Evolutionary conservation across 2,888 invertebrate species (phyloP).

Genomic region (Punctoribates punctum): DNA sequence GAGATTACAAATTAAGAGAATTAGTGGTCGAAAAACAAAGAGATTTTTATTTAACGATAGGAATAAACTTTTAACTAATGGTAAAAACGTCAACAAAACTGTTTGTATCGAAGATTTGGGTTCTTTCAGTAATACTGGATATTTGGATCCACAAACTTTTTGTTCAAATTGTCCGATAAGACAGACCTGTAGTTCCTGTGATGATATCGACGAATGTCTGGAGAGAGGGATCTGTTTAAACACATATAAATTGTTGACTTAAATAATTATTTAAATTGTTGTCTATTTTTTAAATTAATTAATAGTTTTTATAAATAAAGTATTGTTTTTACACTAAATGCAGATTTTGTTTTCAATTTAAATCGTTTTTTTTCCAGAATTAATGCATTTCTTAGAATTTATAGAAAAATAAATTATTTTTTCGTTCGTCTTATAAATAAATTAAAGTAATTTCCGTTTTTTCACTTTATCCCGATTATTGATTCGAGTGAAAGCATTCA

Average conservation of each 20-base stretch:
- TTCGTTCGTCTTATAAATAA: no score
- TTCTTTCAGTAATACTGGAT: constrained; percentile 15
- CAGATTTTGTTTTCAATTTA: background rate
- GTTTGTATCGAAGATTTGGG: constrained; percentile 38
- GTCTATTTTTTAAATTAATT: background rate
- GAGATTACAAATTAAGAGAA: constrained; percentile 5
- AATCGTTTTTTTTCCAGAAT: background rate
- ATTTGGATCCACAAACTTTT: background rate
- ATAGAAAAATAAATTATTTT: no score
- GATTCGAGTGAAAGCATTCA: no score
- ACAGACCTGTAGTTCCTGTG: constrained; percentile 26
- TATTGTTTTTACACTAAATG: no score
- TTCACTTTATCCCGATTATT: no score
- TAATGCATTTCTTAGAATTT: no score
- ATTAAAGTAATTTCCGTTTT: no score
- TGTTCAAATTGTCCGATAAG: background rate
- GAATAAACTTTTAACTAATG: background rate
- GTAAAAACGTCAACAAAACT: background rate
- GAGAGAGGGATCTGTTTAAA: constrained; percentile 37
- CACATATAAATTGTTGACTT: constrained; percentile 35
- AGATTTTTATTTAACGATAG: background rate
- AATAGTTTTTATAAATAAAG: background rate
- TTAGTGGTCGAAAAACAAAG: background rate
- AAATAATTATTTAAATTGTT: background rate
- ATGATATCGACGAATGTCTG: constrained; percentile 29